These are phyloP conservation scores for Phenganax marumi DNA, from an alignment of 92 coral and sea anemone genomes.

Conservation along the genomic window DNA sequence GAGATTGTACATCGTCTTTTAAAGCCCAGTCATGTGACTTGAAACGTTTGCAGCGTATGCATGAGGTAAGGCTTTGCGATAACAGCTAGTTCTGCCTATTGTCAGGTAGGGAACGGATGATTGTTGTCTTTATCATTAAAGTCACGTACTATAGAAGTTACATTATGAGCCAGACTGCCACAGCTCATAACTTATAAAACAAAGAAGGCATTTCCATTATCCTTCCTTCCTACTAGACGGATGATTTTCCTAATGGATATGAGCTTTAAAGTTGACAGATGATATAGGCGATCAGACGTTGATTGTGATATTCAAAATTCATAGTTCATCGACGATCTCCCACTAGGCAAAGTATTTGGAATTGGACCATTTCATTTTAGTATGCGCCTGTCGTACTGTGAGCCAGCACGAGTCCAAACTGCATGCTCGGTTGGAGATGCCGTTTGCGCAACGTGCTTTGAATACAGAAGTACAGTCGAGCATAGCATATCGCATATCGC, in stretches of 20 bases:
- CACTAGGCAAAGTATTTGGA: slow-evolving; percentile 36
- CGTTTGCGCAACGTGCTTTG: slow-evolving; percentile 15
- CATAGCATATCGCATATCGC: not conserved
- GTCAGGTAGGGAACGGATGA: too few species aligned
- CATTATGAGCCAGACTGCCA: too few species aligned
- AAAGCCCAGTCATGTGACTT: not conserved
- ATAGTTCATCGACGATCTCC: slow-evolving; percentile 14
- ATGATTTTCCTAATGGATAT: too few species aligned
- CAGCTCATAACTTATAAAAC: too few species aligned
- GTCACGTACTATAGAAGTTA: too few species aligned
- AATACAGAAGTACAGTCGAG: slow-evolving; percentile 2
- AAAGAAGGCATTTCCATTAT: too few species aligned
- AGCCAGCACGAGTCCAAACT: slow-evolving; percentile 16
- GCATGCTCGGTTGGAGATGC: slow-evolving; percentile 21
- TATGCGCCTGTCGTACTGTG: slow-evolving; percentile 31
- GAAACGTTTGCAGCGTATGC: not conserved
- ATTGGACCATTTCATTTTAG: slow-evolving; percentile 33
- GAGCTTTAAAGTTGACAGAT: slow-evolving; percentile 14
- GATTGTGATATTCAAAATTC: slow-evolving; percentile 23
- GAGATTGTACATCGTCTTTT: not conserved
- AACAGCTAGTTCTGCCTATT: too few species aligned
- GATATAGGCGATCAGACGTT: not conserved
- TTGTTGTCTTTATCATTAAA: too few species aligned
- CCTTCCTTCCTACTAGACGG: too few species aligned
- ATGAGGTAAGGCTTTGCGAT: slow-evolving; percentile 1